Conservation (phyloP, 2,888 invertebrate species). For the Eupeodes latifasciatus region DNA sequence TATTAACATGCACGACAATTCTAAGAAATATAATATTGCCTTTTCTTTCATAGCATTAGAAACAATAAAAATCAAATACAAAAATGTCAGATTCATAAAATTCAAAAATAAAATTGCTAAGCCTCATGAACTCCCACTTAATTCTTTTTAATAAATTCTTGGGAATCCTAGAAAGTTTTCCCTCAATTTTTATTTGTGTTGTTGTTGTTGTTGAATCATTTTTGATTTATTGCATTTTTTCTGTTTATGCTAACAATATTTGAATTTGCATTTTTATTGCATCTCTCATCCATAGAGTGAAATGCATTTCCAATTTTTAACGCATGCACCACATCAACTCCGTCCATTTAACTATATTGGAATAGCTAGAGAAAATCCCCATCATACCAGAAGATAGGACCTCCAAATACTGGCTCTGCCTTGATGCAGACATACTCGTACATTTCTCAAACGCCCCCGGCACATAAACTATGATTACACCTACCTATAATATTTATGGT, state of each 20-base stretch:
- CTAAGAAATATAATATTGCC: too few relatives aligned
- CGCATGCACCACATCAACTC: slow-evolving; percentile 20
- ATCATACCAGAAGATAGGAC: slow-evolving; percentile 10
- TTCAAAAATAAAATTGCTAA: too few relatives aligned
- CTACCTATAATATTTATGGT: slow-evolving; percentile 69
- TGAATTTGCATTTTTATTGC: slow-evolving; percentile 72
- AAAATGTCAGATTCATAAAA: too few relatives aligned
- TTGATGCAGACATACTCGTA: slow-evolving; percentile 47
- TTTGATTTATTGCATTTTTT: slow-evolving; percentile 11
- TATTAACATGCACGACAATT: too few relatives aligned
- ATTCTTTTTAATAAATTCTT: too few relatives aligned
- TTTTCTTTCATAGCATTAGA: too few relatives aligned
- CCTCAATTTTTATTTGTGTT: too few relatives aligned
- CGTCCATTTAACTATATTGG: slow-evolving; percentile 24
- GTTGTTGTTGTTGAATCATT: background rate
- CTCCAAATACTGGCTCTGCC: slow-evolving; percentile 37
- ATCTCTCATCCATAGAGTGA: slow-evolving; percentile 13
- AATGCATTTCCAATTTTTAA: slow-evolving; percentile 51
- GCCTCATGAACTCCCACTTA: too few relatives aligned
- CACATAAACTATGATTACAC: slow-evolving; percentile 71
- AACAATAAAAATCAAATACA: too few relatives aligned
- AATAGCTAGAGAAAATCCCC: slow-evolving; percentile 14
- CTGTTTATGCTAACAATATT: slow-evolving; percentile 33
- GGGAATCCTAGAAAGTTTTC: too few relatives aligned
- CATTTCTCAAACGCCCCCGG: slow-evolving; percentile 65